phyloP scores from a whole-genome alignment of 2,113 vertebrate species.

The Ovis canadensis region DNA sequence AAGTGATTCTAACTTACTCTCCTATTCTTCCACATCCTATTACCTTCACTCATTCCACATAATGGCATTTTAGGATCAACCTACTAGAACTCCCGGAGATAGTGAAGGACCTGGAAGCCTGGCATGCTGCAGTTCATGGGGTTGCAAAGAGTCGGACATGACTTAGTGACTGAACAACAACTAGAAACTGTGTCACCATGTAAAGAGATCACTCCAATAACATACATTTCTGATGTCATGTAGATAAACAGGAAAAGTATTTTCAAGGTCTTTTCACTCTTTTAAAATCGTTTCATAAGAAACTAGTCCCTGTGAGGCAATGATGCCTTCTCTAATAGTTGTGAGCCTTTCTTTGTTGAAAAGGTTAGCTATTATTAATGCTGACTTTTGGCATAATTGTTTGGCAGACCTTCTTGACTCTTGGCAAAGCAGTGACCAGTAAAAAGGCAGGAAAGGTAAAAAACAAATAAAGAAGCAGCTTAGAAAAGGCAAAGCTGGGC shows the following conservation, averaged over 20 bases:
- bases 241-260: not conserved
- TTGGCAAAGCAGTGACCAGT: not conserved
- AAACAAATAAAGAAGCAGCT: not conserved
- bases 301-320: not conserved
- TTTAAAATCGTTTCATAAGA: not conserved
- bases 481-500: not conserved
- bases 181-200: not conserved
- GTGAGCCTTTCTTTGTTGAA: not conserved
- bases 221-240: not conserved
- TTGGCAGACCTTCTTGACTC: conserved; percentile 13
- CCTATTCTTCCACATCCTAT: not conserved
- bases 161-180: not conserved
- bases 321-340: not conserved
- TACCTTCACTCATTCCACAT: not conserved
- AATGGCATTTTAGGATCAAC: not conserved
- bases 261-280: not conserved
- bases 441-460: not conserved
- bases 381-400: conserved; percentile 24
- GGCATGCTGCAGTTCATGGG: not conserved
- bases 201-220: not conserved
- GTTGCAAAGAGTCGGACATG: not conserved
- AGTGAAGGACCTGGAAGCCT: not conserved
- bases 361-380: conserved; percentile 3
- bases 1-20: not conserved
- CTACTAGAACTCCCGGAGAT: not conserved